A percentile compares a stretch with the other conserved stretches of the same genome.
Evolutionary conservation across 2,888 invertebrate species (phyloP).

Genomic region (Tenthredo scrophulariae): DNA sequence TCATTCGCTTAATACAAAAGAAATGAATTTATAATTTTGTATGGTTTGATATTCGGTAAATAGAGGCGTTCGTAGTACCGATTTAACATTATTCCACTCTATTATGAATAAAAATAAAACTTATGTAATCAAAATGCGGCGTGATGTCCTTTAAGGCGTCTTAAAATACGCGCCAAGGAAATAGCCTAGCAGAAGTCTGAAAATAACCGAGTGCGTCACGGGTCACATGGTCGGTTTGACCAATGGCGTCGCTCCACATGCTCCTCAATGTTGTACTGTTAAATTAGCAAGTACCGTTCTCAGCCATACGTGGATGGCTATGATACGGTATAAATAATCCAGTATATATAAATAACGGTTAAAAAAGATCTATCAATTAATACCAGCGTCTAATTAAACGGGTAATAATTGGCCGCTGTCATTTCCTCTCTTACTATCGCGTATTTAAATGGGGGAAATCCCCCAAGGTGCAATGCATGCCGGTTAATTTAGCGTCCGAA

Average conservation of each 20-base stretch:
- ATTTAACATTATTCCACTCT: background rate
- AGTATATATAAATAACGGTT: background rate
- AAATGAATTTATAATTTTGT: background rate
- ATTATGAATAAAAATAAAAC: background rate
- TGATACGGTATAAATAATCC: background rate
- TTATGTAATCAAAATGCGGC: slow-evolving; percentile 67
- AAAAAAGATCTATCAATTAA: background rate
- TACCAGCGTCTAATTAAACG: background rate
- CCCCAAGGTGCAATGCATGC: background rate
- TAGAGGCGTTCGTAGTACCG: background rate
- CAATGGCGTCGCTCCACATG: slow-evolving; percentile 80
- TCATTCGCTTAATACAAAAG: background rate
- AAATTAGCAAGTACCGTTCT: background rate
- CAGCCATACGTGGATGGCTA: background rate
- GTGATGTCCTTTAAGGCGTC: slow-evolving; percentile 58
- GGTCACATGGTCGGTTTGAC: slow-evolving; percentile 67
- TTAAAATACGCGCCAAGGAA: slow-evolving; percentile 79
- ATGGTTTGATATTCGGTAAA: background rate
- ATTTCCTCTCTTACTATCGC: background rate
- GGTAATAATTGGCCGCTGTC: background rate
- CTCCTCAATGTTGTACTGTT: slow-evolving; percentile 62
- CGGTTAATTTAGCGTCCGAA: background rate
- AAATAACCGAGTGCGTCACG: slow-evolving; percentile 74
- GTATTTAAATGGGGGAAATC: background rate
- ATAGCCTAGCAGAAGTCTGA: slow-evolving; percentile 74